phyloP scores from a whole-genome alignment of 2,113 vertebrate species.

The Marcusenius ussheri region DNA sequence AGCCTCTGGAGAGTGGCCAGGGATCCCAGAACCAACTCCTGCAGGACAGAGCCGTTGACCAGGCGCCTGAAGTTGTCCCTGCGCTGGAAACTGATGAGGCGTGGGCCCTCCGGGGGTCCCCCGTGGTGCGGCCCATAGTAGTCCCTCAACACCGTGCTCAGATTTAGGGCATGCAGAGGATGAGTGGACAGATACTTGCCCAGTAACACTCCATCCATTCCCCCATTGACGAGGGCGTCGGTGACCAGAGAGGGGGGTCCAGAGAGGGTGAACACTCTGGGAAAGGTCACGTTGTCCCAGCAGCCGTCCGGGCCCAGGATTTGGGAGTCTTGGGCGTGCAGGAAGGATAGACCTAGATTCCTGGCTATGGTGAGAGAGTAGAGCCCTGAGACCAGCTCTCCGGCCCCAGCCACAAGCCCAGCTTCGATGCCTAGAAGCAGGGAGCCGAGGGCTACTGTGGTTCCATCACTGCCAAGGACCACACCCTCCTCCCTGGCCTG shows the following conservation, averaged over 20 bases:
- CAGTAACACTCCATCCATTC: conserved; percentile 73
- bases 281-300: conserved; percentile 66
- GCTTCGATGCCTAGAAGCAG: conserved; percentile 66
- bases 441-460: conserved; percentile 64
- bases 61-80: conserved; percentile 55
- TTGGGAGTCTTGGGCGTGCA: conserved; percentile 11
- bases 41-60: conserved; percentile 30
- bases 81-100: conserved; percentile 58
- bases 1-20: conserved; percentile 46
- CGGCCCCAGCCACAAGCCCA: conserved; percentile 41
- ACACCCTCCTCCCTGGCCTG: conserved; percentile 51
- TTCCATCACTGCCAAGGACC: conserved; percentile 72
- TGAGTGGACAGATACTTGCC: conserved; percentile 48
- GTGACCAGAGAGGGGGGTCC: conserved; percentile 48
- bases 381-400: conserved; percentile 24
- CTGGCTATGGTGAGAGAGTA: conserved; percentile 55
- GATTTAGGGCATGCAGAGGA: not conserved
- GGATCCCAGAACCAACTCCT: conserved; percentile 50
- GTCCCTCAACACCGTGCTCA: conserved; percentile 58
- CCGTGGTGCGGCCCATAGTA: conserved; percentile 62
- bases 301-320: conserved; percentile 62
- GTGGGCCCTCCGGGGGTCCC: conserved; percentile 19
- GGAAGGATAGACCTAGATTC: conserved; percentile 52
- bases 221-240: conserved; percentile 66
- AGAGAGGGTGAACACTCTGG: conserved; percentile 62